phyloP scores from a whole-genome alignment of 1,140 invertebrate species.

The Dreissena polymorpha region DNA sequence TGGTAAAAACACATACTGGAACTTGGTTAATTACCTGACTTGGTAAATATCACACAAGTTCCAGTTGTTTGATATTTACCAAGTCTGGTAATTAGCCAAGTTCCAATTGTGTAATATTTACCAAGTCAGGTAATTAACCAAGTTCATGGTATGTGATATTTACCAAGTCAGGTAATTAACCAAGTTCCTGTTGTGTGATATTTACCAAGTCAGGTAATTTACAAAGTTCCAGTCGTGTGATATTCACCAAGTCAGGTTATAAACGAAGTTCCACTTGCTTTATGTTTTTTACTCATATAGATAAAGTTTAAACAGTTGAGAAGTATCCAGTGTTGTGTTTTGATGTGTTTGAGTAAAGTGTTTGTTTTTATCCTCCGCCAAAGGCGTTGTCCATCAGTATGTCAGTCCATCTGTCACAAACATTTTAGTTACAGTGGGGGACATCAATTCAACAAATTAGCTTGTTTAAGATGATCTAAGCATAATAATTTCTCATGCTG shows the following conservation, averaged over 20 bases:
- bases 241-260: slow-evolving; percentile 82
- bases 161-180: slow-evolving; percentile 77
- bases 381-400: too few species aligned
- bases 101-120: slow-evolving; percentile 82
- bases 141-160: slow-evolving; percentile 82
- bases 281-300: too few species aligned
- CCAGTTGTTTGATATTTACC: not conserved
- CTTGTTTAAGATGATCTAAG: too few species aligned
- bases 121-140: slow-evolving; percentile 70
- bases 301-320: too few species aligned
- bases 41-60: slow-evolving; percentile 83
- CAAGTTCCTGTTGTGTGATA: slow-evolving; percentile 78
- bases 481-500: too few species aligned
- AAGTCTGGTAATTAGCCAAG: too few species aligned
- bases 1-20: slow-evolving; percentile 85
- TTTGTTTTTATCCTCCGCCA: too few species aligned
- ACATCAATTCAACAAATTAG: too few species aligned
- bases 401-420: too few species aligned
- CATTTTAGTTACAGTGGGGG: too few species aligned
- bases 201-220: slow-evolving; percentile 81
- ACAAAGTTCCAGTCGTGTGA: slow-evolving; percentile 74
- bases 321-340: too few species aligned
- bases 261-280: slow-evolving; percentile 71
- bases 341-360: too few species aligned
- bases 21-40: slow-evolving; percentile 75